These are phyloP conservation scores for Thripadectes ignobilis DNA, from an alignment of 2,797 vertebrate genomes.

Conservation along the genomic window DNA sequence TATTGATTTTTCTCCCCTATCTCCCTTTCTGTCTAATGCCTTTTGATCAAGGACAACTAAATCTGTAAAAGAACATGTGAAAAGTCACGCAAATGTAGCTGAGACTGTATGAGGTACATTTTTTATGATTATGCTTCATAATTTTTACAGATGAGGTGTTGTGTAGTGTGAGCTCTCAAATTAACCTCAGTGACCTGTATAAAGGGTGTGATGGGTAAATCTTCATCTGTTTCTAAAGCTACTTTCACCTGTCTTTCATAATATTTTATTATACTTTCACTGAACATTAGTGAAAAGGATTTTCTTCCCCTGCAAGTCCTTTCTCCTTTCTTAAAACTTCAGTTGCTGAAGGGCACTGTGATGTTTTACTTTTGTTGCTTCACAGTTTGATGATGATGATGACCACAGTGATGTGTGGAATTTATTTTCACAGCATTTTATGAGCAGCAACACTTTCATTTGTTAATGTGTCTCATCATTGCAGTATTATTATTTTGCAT, in stretches of 20 bases:
- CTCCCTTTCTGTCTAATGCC: background rate
- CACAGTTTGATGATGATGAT: constrained; percentile 13
- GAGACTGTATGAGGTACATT: background rate
- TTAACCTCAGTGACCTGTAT: background rate
- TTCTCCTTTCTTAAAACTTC: background rate
- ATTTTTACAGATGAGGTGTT: background rate
- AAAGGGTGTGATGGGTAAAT: background rate
- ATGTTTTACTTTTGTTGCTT: constrained; percentile 27
- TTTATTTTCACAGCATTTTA: constrained; percentile 44
- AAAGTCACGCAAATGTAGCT: background rate
- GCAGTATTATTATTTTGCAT: constrained; percentile 58
- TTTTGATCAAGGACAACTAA: background rate
- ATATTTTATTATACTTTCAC: background rate
- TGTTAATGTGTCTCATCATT: constrained; percentile 47
- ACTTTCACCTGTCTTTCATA: background rate
- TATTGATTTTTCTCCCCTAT: background rate
- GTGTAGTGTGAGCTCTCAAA: background rate
- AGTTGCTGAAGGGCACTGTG: background rate
- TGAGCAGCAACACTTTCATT: constrained; percentile 12
- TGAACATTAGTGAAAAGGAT: background rate
- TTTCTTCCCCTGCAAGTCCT: background rate
- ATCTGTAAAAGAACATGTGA: background rate
- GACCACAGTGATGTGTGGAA: constrained; percentile 43
- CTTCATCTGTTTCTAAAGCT: background rate
- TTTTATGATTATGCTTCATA: background rate